phyloP scores from a whole-genome alignment of 2,888 invertebrate genomes.

The Erebia ligea region DNA sequence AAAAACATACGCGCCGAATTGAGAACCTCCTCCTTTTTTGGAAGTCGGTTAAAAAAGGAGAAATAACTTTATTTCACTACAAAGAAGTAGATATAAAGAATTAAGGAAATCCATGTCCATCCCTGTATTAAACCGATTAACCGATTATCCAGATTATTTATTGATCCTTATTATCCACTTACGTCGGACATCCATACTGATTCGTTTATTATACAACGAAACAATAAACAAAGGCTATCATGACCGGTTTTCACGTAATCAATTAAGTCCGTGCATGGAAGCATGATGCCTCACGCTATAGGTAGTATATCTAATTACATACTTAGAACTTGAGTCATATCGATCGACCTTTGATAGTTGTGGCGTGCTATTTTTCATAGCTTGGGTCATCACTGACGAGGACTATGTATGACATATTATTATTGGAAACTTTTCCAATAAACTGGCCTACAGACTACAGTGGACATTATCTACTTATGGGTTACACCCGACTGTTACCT shows the following conservation, averaged over 20 bases:
- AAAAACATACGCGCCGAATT: no score
- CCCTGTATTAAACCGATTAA: neutral
- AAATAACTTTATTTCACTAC: no score
- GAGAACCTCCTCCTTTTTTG: no score
- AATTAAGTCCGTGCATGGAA: slow-evolving; percentile 12
- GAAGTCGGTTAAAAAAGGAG: no score
- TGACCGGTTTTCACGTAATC: slow-evolving; percentile 15
- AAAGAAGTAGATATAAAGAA: no score
- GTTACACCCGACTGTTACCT: neutral
- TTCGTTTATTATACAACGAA: slow-evolving; percentile 18
- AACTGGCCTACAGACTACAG: neutral
- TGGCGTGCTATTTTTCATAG: slow-evolving; percentile 2
- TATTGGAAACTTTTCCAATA: neutral
- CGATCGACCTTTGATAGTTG: slow-evolving; percentile 2
- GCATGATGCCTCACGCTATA: neutral
- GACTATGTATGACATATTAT: neutral
- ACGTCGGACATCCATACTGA: neutral
- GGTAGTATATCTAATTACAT: slow-evolving; percentile 3
- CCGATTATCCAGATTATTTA: neutral
- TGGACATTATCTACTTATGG: neutral
- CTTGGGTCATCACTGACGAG: neutral
- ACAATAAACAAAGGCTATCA: slow-evolving; percentile 25
- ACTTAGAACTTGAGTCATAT: slow-evolving; percentile 6
- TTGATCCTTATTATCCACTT: neutral
- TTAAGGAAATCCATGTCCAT: neutral